Base-by-base conservation (phyloP, 2,888 invertebrate genomes). In the Monochamus alternatus region DNA sequence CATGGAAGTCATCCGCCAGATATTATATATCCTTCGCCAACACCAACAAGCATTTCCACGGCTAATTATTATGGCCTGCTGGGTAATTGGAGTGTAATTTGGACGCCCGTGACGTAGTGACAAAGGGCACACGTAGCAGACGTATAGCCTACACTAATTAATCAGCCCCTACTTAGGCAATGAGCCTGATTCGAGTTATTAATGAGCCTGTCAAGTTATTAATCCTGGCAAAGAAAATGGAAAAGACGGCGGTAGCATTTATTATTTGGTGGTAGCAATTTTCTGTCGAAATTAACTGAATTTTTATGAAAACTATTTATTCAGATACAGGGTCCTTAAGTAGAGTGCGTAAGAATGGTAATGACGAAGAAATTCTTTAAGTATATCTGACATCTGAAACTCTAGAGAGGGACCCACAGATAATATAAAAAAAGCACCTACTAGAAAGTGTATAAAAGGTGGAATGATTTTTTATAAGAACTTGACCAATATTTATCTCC, bases 21-120 rank as follows among this genome's bases (percentile, higher is more conserved):
- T 52, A 43, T 68, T 38, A 68, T 38, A 68, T 31, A 51, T 12
- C 38, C 69, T 60, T 69, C 47, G 60, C 69, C 47, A n/a, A 47
- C 69, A 47, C 62, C 69, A 51, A 31, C 69, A 47, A 47, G 60
- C 73, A 55, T 73, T 73, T 66, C 64, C 66, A 65, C 31, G 55
- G 73, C 70, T 75, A 75, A 75, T 75, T 71, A 71, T 75, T 75
- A 71, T 68, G 75, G 75, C 65, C 68, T 59, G 65, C 70, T 70
- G 68, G 69, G 44, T 69, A 75, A 75, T 75, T 75, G 75, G 70
- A 64, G 71, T 71, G 58, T 75, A 75, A 75, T 75, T 75, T 71
- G 75, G 71, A 22, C 70, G 65, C 44, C 47, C 43, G 66, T 75
- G 71, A 75, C 75, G 70, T 68, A 71, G 66, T 66, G 75, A 71